These are phyloP conservation scores for Riparia riparia DNA, from an alignment of 2,113 vertebrate genomes.

Conservation along the genomic window DNA sequence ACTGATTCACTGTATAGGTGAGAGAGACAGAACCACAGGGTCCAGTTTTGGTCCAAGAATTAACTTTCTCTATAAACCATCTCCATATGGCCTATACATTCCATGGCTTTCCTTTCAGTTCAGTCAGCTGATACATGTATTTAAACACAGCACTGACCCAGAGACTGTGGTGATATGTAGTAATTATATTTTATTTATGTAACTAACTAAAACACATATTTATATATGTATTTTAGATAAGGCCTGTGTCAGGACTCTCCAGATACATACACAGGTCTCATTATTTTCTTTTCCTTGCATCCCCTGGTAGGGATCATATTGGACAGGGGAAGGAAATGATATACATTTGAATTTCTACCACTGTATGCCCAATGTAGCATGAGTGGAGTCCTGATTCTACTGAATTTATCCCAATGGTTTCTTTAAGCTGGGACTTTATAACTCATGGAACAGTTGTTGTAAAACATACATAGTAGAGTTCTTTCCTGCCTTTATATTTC, in stretches of 20 bases:
- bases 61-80: neutral
- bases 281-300: neutral
- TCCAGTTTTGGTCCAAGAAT: neutral
- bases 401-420: neutral
- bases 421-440: neutral
- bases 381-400: neutral
- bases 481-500: neutral
- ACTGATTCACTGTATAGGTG: neutral
- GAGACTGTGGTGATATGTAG: neutral
- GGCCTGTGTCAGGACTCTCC: neutral
- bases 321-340: neutral
- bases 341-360: neutral
- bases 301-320: neutral
- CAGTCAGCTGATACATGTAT: fast-evolving
- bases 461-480: neutral
- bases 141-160: neutral
- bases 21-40: neutral
- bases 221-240: neutral
- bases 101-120: neutral
- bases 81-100: neutral
- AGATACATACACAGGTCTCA: neutral
- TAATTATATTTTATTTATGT: neutral
- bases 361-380: neutral
- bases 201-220: neutral
- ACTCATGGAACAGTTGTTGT: neutral